phyloP scores from a whole-genome alignment of 2,797 vertebrate genomes.

The Aphelocoma californica region DNA sequence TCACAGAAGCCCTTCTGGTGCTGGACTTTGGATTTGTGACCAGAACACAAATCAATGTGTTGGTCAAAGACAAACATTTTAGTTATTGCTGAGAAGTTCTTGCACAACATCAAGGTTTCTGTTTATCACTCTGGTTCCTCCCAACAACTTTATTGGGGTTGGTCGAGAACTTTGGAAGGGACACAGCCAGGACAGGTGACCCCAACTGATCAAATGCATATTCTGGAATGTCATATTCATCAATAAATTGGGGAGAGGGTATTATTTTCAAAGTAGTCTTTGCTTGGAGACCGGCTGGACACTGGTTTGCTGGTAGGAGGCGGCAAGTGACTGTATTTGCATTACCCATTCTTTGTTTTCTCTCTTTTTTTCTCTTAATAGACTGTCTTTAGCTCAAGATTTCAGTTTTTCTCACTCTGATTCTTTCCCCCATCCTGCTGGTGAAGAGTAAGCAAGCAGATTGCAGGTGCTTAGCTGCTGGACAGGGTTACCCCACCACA shows the following conservation, averaged over 20 bases:
- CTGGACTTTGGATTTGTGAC: not conserved
- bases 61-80: not conserved
- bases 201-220: not conserved
- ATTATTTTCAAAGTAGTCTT: not conserved
- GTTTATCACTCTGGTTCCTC: not conserved
- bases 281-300: not conserved
- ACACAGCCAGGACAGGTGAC: not conserved
- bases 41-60: not conserved
- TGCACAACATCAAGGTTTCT: not conserved
- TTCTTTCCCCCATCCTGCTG: not conserved
- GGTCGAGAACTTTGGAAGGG: not conserved
- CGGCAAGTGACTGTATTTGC: not conserved
- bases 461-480: not conserved
- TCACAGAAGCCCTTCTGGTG: not conserved
- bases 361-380: not conserved
- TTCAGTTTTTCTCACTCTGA: not conserved
- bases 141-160: fast-evolving
- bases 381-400: not conserved
- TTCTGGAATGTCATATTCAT: not conserved
- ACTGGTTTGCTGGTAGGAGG: not conserved
- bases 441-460: fast-evolving
- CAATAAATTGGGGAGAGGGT: fast-evolving
- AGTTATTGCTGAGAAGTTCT: not conserved
- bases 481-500: not conserved
- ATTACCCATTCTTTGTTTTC: not conserved